Percentiles rank a stretch among this genome's conserved stretches.
These are phyloP conservation scores for Okamejei kenojei DNA, from an alignment of 2,797 vertebrate species.

Conservation along the genomic window DNA sequence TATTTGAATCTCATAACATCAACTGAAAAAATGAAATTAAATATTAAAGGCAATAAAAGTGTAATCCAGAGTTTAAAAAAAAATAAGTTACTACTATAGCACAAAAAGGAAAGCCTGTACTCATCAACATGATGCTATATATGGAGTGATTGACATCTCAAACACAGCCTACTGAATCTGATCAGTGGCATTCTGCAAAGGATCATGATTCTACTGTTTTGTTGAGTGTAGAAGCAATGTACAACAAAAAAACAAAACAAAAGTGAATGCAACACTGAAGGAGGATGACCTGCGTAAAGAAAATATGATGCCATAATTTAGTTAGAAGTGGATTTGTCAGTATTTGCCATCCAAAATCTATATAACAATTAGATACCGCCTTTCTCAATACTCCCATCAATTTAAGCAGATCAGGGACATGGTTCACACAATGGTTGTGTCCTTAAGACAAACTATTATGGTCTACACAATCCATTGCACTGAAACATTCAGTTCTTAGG, in stretches of 20 bases:
- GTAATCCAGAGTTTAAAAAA: background rate
- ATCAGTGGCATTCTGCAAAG: background rate
- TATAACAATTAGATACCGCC: no score
- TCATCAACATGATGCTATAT: background rate
- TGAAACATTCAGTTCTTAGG: background rate
- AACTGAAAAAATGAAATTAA: constrained; percentile 1
- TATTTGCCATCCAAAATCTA: background rate
- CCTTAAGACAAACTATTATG: background rate
- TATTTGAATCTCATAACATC: background rate
- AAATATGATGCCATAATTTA: constrained; percentile 9
- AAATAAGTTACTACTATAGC: constrained; percentile 12
- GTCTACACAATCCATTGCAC: background rate
- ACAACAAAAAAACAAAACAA: background rate
- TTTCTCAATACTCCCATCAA: background rate
- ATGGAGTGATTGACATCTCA: background rate
- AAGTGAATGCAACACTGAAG: background rate
- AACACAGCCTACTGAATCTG: background rate
- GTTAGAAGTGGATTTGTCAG: background rate
- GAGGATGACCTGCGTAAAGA: background rate
- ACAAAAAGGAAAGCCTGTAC: background rate
- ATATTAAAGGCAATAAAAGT: constrained; percentile 19
- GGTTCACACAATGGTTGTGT: no score
- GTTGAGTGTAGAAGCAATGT: background rate
- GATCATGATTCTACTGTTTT: constrained; percentile 5
- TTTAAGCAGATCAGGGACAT: background rate